These are phyloP conservation scores for Heliconius charithonia DNA, from an alignment of 2,888 invertebrate species.

Conservation along the genomic window DNA sequence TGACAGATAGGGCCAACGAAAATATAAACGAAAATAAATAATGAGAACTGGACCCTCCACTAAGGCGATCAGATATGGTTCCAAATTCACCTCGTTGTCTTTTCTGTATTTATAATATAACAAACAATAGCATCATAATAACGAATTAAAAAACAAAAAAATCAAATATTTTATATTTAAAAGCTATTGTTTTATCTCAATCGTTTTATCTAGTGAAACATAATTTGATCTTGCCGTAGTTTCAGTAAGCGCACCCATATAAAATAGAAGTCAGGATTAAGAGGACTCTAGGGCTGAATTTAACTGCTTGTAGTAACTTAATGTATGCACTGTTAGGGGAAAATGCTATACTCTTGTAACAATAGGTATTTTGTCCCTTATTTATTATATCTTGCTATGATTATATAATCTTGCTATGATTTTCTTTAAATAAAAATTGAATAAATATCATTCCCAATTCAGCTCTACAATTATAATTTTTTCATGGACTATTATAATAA, in stretches of 20 bases:
- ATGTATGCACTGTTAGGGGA: slow-evolving; percentile 20
- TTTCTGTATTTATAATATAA: neutral
- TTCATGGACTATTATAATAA: too few species aligned
- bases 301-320: slow-evolving; percentile 25
- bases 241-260: slow-evolving; percentile 27
- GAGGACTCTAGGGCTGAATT: slow-evolving; percentile 26
- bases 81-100: neutral
- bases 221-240: slow-evolving; percentile 22
- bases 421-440: neutral
- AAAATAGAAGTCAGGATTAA: slow-evolving; percentile 27
- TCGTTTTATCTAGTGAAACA: slow-evolving; percentile 19
- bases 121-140: neutral
- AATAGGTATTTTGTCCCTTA: slow-evolving; percentile 1
- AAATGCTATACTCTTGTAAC: slow-evolving; percentile 19
- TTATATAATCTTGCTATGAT: neutral
- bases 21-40: neutral
- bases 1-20: neutral
- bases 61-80: too few species aligned
- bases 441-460: too few species aligned
- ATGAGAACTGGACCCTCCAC: neutral
- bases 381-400: neutral
- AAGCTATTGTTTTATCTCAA: slow-evolving; percentile 13
- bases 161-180: slow-evolving; percentile 11
- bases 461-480: too few species aligned
- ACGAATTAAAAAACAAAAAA: neutral